Base-by-base conservation (phyloP, 35 echinoderm and acorn worm genomes). In the Eucidaris tribuloides region DNA sequence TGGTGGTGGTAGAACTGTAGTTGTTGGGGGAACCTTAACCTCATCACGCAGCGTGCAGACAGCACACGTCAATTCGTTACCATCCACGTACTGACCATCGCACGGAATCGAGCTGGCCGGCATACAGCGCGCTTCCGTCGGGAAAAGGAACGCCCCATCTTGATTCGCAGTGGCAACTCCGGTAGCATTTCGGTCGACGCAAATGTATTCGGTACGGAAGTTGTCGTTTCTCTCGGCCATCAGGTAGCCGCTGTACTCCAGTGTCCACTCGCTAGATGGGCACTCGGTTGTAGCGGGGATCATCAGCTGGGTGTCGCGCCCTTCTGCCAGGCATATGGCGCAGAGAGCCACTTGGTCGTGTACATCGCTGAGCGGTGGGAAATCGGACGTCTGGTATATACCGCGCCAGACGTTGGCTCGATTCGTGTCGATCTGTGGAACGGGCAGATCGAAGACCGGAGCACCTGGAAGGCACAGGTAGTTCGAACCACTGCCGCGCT, bases 171-270 rank as follows among this genome's bases (percentile, higher is more conserved):
- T 5, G 35, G 2, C 64, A 4, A 49, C 31, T 4, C 32, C 5
- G 2, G 64, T 13, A 11, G 49, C 18, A 22, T n/a, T n/a, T 28
- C 23, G 5, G 50, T 79, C 71, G 18, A 87, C 25, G 28, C 84
- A 87, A 34, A 87, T 57, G 38, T 39, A 87, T 42, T 37, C 30
- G n/a, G 84, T 79, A 17, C 23, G 24, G 22, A 41, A 57, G 4
- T 15, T 13, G 19, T 62, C 38, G 2, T 39, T 25, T 27, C 71
- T 19, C 32, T 87, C 70, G 4, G 84, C 74, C 54, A 62, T 62
- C 45, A 87, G 49, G 55, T 87, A 87, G n/a, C 84, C 84, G 2
- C 17, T 13, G 36, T 87, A 87, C 34, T 87, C 71, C 18, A 78
- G 72, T 0, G 71, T 87, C 84, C 84, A 87, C 24, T 52, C 49